phyloP scores from a whole-genome alignment of 2,888 invertebrate species.

The Drosophila subsilvestris region DNA sequence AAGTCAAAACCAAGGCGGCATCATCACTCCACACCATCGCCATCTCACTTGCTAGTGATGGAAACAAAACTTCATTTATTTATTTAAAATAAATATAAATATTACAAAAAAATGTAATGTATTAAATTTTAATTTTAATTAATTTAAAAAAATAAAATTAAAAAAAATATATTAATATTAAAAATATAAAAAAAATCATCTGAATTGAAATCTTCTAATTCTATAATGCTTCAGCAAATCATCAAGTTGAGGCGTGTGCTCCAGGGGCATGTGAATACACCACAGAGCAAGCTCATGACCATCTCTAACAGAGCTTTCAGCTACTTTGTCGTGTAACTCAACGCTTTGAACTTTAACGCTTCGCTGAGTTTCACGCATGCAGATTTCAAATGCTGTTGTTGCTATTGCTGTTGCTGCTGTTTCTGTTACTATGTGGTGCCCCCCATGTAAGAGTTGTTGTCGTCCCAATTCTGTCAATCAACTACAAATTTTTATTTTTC shows the following conservation, averaged over 20 bases:
- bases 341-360: slow-evolving; percentile 80
- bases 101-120: no score
- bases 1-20: slow-evolving; percentile 50
- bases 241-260: neutral
- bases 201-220: no score
- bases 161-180: no score
- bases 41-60: neutral
- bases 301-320: slow-evolving; percentile 1
- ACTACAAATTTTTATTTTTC: slow-evolving; percentile 64
- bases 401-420: neutral
- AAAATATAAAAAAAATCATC: no score
- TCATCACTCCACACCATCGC: slow-evolving; percentile 5
- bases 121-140: no score
- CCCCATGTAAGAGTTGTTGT: slow-evolving; percentile 29
- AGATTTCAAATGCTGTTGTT: slow-evolving; percentile 63
- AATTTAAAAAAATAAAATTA: no score
- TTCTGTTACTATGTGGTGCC: slow-evolving; percentile 23
- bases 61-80: no score
- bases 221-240: neutral
- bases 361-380: slow-evolving; percentile 79
- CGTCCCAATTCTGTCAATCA: slow-evolving; percentile 82
- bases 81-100: no score
- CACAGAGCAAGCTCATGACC: neutral
- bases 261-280: no score
- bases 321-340: slow-evolving; percentile 63